Base-by-base conservation (phyloP, 2,113 vertebrate species). In the Montifringilla adamsi region DNA sequence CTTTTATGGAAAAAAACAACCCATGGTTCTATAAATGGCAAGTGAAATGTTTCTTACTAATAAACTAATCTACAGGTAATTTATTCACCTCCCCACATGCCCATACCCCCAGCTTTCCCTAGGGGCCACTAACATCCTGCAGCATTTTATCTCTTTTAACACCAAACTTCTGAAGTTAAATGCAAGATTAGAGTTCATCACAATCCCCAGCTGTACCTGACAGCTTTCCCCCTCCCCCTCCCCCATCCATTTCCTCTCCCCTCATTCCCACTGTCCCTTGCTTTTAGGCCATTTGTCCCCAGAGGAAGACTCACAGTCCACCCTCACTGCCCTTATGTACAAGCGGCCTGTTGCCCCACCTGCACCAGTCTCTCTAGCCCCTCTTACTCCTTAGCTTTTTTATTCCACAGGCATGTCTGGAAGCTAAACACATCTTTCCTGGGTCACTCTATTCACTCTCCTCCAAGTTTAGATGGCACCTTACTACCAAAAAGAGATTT, bases 1-100 rank as follows among this genome's bases (percentile, higher is more conserved):
- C 96, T 97, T 97, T 74, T 88, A 93, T 89, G 87, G 95, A 97
- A 96, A 89, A 95, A 95, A 43, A 39, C 86, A 88, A 20, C 15
- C 49, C 24, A 22, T 74, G 39, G 88, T 78, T 63, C 87, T 75
- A 5, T 53, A 70, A 55, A 70, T 33, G 44, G 55, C 24, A 93
- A 68, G 90, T 33, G 12, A 88, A 92, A 90, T 30, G 11, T 56
- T 94, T 95, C 47, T 93, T 78, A 60, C 41, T 72, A 92, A 87
- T 64, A 67, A 92, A 60, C 26, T 44, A 70, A 84, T 72, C 14
- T 37, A 74, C 16, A 76, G 22, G n/a, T 72, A 52, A 84, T 66
- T 56, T 91, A 69, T 85, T 83, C 63, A 73, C 47, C 15, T 47
- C 17, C 16, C 6, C 16, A 49, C 12, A 24, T 47, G 26, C 30